phyloP scores from a whole-genome alignment of 2,888 invertebrate genomes.

The Merodon equestris region DNA sequence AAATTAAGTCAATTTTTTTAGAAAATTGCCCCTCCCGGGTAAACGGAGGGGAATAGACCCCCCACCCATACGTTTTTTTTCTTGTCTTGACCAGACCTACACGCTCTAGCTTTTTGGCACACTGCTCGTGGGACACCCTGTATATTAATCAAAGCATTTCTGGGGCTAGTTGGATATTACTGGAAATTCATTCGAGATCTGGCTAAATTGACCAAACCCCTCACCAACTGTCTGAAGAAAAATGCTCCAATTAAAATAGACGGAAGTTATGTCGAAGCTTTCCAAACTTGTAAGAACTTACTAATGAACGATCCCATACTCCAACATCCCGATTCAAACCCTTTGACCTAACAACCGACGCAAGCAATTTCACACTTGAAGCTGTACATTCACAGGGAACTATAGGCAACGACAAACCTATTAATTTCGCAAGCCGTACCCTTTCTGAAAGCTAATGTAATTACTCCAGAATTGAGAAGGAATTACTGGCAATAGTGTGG shows the following conservation, averaged over 20 bases:
- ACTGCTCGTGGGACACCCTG: no score
- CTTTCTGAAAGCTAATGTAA: conserved; percentile 67
- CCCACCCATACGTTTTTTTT: no score
- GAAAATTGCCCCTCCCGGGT: no score
- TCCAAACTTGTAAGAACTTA: conserved; percentile 41
- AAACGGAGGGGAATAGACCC: no score
- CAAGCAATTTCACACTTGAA: conserved; percentile 50
- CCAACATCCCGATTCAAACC: conserved; percentile 46
- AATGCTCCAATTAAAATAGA: conserved; percentile 15
- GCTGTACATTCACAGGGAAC: conserved; percentile 47
- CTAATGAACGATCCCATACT: conserved; percentile 49
- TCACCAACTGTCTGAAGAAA: not conserved
- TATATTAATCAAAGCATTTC: conserved; percentile 13
- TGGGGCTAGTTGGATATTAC: conserved; percentile 21
- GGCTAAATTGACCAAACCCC: conserved; percentile 19
- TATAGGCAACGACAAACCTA: conserved; percentile 52
- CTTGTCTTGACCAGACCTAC: no score
- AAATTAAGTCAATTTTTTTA: no score
- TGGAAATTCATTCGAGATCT: conserved; percentile 23
- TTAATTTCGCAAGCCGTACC: conserved; percentile 72
- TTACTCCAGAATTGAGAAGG: conserved; percentile 73
- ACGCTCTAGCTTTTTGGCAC: no score
- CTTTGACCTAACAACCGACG: conserved; percentile 59
- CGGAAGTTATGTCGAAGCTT: conserved; percentile 15
- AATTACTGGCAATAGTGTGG: conserved; percentile 73